A percentile compares a stretch with the other conserved stretches of the same genome.
Evolutionary conservation across 2,113 vertebrate genomes (phyloP).

Genomic region (Platysteira castanea): DNA sequence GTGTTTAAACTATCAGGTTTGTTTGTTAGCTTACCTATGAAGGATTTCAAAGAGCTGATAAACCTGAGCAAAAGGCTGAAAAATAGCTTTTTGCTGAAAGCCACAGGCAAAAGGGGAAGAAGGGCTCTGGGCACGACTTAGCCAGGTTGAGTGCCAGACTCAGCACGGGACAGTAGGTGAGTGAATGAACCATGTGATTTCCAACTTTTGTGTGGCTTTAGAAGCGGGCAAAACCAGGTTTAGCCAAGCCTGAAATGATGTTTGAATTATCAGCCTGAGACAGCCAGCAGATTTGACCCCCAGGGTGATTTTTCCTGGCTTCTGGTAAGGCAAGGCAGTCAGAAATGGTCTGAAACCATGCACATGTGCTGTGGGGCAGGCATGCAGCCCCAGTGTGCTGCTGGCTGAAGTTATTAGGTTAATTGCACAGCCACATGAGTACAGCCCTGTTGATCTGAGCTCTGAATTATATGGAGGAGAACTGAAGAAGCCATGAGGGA

Average conservation of each 20-base stretch:
- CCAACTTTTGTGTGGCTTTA: background rate
- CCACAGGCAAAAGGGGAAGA: background rate
- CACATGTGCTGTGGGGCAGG: background rate
- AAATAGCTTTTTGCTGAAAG: background rate
- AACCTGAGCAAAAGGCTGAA: background rate
- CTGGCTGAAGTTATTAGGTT: background rate
- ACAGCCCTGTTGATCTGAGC: background rate
- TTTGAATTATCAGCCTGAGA: background rate
- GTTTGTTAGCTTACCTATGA: background rate
- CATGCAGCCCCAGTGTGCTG: fast-evolving
- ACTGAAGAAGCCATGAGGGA: background rate
- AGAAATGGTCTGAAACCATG: fast-evolving
- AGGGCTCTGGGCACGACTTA: background rate
- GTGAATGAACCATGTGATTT: fast-evolving
- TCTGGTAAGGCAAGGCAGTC: background rate
- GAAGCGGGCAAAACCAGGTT: background rate
- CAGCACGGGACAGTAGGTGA: background rate
- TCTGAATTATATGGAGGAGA: background rate
- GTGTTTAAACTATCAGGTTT: background rate
- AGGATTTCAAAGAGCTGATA: background rate
- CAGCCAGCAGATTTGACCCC: background rate
- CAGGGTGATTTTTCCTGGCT: fast-evolving
- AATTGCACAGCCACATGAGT: background rate
- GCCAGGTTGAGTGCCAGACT: background rate
- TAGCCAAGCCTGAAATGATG: background rate